A percentile compares a stretch with the other conserved stretches of the same genome.
Evolutionary conservation across 2,888 invertebrate species (phyloP).

Genomic region (Carabus problematicus): DNA sequence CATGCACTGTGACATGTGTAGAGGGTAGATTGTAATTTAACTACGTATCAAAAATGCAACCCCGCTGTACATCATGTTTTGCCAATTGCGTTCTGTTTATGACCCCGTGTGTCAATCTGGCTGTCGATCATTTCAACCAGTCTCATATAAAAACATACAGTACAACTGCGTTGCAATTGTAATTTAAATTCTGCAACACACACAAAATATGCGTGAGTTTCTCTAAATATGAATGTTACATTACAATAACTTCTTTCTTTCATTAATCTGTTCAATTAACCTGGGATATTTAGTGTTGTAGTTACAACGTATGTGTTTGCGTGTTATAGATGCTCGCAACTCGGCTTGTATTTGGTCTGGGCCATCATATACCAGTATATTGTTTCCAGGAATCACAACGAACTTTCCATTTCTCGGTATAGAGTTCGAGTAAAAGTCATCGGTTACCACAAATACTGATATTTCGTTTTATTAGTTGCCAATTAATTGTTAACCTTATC

Average conservation of each 20-base stretch:
- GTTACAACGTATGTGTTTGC: background rate
- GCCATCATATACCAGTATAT: background rate
- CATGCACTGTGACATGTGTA: background rate
- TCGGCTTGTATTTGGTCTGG: background rate
- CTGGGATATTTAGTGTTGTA: no score
- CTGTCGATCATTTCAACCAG: no score
- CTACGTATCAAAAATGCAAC: slow-evolving; percentile 27
- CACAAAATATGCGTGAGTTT: no score
- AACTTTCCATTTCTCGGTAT: slow-evolving; percentile 5
- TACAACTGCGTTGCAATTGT: no score
- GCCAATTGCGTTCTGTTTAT: slow-evolving; percentile 9
- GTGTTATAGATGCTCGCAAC: background rate
- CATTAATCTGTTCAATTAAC: no score
- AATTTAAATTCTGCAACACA: no score
- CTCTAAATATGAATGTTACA: no score
- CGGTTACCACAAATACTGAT: slow-evolving; percentile 38
- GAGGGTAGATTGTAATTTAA: slow-evolving; percentile 17
- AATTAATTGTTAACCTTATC: slow-evolving; percentile 35
- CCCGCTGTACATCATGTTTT: slow-evolving; percentile 16
- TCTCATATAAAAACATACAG: no score
- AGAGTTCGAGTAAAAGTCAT: slow-evolving; percentile 24
- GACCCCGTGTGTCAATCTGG: no score
- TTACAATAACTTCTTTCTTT: no score
- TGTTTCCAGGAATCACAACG: no score
- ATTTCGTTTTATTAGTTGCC: slow-evolving; percentile 32